Base-by-base conservation (phyloP, 2,888 invertebrate genomes). In the Catocala nupta region DNA sequence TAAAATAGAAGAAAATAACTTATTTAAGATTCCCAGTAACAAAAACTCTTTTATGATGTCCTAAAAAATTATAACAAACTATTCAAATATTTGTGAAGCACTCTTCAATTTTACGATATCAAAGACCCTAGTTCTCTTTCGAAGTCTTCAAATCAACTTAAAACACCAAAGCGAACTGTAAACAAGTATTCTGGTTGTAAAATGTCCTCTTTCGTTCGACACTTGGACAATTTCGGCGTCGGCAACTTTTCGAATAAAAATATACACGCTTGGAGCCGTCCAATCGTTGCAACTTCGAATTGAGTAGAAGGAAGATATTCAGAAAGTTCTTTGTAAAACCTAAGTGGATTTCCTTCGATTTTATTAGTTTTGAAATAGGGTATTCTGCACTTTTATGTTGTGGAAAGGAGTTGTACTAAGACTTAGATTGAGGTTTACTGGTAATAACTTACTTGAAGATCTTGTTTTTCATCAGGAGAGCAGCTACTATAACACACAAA, bases 221-320 rank as follows among this genome's bases (percentile, higher is more conserved):
- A 61, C 65, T 74, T 34, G 64, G 51, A 65, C 74, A 72, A 77
- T 75, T 74, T 75, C 59, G 72, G 50, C 53, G 68, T 72, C 64
- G 55, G 57, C 60, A 76, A 76, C 57, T 76, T 76, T 77, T 67
- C 66, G 52, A 75, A 76, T 76, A 76, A 76, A 77, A 77, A 68
- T 75, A 67, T 70, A 72, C 70, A 75, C 66, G 55, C 70, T 65
- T 39, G 53, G 65, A 74, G 65, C 58, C 63, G 65, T 65, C 71
- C 77, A 77, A 75, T 75, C 66, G 75, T 54, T 44, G 61, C 72
- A 62, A 75, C 59, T 74, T 70, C 12, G 57, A 68, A 75, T 72
- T 68, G 67, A 68, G 65, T 70, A 47, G 66, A 62, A 57, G 63
- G 44, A 54, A 57, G 63, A 63, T 76, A 71, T 75, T 77, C 59